Evolutionary conservation across 37 sponge, comb jelly and placozoan species (phyloP), one percentile per base, ranked within the genome.

Genomic region (Agelas oroides): DNA sequence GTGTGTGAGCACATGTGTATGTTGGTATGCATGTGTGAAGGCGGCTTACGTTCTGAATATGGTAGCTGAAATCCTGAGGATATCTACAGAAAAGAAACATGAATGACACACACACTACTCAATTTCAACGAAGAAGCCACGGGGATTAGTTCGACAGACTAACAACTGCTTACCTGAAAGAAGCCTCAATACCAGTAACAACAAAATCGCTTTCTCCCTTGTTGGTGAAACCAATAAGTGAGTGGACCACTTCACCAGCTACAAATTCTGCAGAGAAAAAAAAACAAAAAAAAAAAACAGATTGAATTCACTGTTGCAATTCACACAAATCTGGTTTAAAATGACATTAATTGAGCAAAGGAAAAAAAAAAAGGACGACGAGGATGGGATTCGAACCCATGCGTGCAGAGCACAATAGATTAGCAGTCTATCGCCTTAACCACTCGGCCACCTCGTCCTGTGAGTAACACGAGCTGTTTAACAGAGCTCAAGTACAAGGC

Each of bases 61-160:
- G 65, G 64, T 94, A 97, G 76, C 76, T 87, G 93, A 87, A 97
- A 73, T 97, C 97, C 70, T 94, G 96, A 40, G 97, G 97, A 71
- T 94, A 97, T 40, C 92, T 92, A 75, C 18, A 79, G 20, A 19
- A 84, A 11, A 41, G 41, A 58, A 76, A 19, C 35, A 58, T 59
- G n/a, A n/a, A n/a, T n/a, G n/a, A n/a, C n/a, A n/a, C n/a, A n/a
- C n/a, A n/a, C 8, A 63, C 14, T 8, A 68, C 27, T 31, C 54
- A 38, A 28, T 40, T 53, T 24, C 64, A 59, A 58, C 5, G 23
- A 58, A 5, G 21, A 60, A 31, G 37, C n/a, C 52, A 84, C 34
- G 21, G 18, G 32, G 33, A n/a, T n/a, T n/a, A n/a, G n/a, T n/a
- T n/a, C n/a, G n/a, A n/a, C n/a, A n/a, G n/a, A n/a, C n/a, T n/a